Evolutionary conservation across 2,113 vertebrate genomes (phyloP).

Genomic region (Pelmatolapia mariae): DNA sequence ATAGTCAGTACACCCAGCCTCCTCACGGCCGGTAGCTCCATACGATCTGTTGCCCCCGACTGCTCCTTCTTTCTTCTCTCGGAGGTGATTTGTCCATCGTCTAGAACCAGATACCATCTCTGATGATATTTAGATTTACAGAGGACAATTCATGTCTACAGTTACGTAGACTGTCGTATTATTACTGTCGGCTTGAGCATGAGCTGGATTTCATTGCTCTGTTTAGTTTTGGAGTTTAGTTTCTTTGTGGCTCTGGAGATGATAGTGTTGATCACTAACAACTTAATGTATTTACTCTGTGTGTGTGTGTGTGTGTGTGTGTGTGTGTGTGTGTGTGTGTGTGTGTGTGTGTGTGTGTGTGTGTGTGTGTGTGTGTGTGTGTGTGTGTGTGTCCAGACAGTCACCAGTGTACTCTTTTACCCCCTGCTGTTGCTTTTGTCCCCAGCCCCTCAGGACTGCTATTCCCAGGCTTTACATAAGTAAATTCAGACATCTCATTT

Average conservation of each 20-base stretch:
- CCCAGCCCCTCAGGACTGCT: neutral
- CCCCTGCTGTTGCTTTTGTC: neutral
- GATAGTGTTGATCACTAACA: neutral
- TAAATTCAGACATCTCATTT: neutral
- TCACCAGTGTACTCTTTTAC: neutral
- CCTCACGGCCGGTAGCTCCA: conserved; percentile 5
- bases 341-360: neutral
- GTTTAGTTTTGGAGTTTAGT: neutral
- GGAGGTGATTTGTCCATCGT: neutral
- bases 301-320: neutral
- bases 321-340: neutral
- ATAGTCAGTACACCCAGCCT: conserved; percentile 9
- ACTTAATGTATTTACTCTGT: neutral
- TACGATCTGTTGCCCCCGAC: neutral
- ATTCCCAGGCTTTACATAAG: neutral
- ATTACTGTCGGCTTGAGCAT: neutral
- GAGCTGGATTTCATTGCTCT: neutral
- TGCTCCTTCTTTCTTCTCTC: neutral
- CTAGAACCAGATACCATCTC: neutral
- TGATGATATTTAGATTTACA: neutral
- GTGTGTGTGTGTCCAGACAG: neutral
- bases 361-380: neutral
- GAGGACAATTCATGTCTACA: neutral
- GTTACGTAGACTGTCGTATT: accelerated
- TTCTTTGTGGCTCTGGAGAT: neutral